Evolutionary conservation across 2,797 vertebrate species (phyloP).

Genomic region (Mus caroli): DNA sequence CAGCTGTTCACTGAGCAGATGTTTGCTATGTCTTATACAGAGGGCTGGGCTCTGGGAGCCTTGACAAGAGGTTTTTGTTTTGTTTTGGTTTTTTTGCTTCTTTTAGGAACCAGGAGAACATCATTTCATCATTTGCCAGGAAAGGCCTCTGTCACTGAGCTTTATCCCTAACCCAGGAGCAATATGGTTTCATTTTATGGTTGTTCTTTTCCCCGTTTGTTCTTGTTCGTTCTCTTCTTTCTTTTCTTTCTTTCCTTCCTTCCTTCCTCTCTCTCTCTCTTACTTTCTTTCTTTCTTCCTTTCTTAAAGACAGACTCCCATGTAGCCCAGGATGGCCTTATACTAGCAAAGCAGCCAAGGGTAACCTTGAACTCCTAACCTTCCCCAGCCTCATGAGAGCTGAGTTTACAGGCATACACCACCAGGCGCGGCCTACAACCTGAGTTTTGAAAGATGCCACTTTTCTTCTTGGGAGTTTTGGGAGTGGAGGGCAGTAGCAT

Average conservation of each 20-base stretch:
- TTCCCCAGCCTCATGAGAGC: neutral
- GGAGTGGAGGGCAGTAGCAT: neutral
- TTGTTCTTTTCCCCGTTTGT: neutral
- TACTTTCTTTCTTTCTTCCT: neutral
- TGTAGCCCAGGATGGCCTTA: neutral
- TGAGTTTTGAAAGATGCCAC: constrained; percentile 13
- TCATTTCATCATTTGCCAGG: neutral
- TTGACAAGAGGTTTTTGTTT: neutral
- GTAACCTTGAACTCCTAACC: neutral
- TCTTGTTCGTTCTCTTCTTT: no score
- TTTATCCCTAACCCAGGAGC: neutral
- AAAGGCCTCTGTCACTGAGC: neutral
- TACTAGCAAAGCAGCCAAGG: neutral
- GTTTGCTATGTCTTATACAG: neutral
- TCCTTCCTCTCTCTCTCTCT: neutral
- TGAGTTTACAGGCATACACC: neutral
- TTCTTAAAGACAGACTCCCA: neutral
- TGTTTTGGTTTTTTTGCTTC: no score
- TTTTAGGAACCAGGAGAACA: neutral
- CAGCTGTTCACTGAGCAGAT: constrained; percentile 1
- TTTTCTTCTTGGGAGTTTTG: constrained; percentile 27
- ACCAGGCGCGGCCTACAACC: no score
- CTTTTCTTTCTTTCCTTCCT: neutral
- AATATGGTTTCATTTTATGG: neutral
- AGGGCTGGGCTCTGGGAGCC: neutral